Evolutionary conservation across 2,797 vertebrate genomes (phyloP).

Genomic region (Rhynchotus rufescens): DNA sequence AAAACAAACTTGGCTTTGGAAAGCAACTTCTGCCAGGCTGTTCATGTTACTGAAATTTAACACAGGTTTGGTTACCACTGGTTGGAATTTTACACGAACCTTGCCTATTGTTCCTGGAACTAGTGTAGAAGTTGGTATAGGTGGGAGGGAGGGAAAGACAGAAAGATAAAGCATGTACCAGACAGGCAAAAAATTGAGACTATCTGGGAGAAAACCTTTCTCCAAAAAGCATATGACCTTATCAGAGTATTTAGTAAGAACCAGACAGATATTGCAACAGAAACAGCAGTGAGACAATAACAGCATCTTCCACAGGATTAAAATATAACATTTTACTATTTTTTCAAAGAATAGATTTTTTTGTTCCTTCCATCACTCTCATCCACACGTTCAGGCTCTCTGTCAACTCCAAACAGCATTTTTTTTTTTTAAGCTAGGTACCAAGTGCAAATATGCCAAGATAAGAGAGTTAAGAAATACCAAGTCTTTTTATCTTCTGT

Average conservation of each 20-base stretch:
- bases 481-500: fast-evolving
- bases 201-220: neutral
- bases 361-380: constrained; percentile 3
- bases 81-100: neutral
- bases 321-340: constrained; percentile 56
- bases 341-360: constrained; percentile 51
- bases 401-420: neutral
- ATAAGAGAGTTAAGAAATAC: neutral
- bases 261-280: neutral
- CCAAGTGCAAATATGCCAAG: constrained; percentile 6
- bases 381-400: neutral
- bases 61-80: neutral
- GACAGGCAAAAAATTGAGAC: neutral
- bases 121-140: neutral
- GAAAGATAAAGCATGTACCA: too few species aligned
- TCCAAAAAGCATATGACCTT: neutral
- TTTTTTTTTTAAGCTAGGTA: neutral
- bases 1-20: too few species aligned
- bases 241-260: neutral
- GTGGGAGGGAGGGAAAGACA: neutral
- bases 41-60: neutral
- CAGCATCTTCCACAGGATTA: constrained; percentile 44
- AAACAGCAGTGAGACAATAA: constrained; percentile 43
- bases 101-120: neutral
- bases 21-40: neutral